Evolutionary conservation across 2,113 vertebrate genomes (phyloP).

Genomic region (Prolemur simus): DNA sequence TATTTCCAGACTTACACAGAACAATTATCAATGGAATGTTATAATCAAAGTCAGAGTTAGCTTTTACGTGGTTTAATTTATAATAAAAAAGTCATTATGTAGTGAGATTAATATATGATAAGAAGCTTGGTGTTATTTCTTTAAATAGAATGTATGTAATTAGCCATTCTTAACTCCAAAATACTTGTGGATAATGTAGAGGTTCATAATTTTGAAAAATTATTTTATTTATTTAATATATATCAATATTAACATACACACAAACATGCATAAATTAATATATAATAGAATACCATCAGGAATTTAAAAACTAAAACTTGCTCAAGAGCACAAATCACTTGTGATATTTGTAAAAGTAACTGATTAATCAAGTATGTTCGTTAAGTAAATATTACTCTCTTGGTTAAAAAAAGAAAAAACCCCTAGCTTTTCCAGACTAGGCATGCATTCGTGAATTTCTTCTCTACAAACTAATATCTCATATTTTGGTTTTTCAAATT

Average conservation of each 20-base stretch:
- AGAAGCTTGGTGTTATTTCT: slow-evolving; percentile 58
- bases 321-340: slow-evolving; percentile 53
- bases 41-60: slow-evolving; percentile 84
- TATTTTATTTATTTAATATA: background rate
- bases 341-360: slow-evolving; percentile 59
- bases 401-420: background rate
- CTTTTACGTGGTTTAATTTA: slow-evolving; percentile 78
- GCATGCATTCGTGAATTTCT: background rate
- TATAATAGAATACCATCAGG: slow-evolving; percentile 47
- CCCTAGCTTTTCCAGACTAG: background rate
- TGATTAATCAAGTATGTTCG: slow-evolving; percentile 20
- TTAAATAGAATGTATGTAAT: slow-evolving; percentile 21
- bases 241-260: background rate
- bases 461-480: background rate
- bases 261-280: slow-evolving; percentile 52
- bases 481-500: slow-evolving; percentile 46
- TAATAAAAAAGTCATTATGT: slow-evolving; percentile 82
- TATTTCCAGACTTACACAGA: slow-evolving; percentile 88
- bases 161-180: slow-evolving; percentile 42
- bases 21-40: slow-evolving; percentile 90
- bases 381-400: slow-evolving; percentile 24
- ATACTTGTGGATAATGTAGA: slow-evolving; percentile 64
- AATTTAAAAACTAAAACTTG: slow-evolving; percentile 72
- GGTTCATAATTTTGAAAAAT: slow-evolving; percentile 67
- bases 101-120: slow-evolving; percentile 79